Evolutionary conservation across 2,888 invertebrate genomes (phyloP), one percentile per base, ranked within the genome.

Genomic region (Eustalomyia histrio): DNA sequence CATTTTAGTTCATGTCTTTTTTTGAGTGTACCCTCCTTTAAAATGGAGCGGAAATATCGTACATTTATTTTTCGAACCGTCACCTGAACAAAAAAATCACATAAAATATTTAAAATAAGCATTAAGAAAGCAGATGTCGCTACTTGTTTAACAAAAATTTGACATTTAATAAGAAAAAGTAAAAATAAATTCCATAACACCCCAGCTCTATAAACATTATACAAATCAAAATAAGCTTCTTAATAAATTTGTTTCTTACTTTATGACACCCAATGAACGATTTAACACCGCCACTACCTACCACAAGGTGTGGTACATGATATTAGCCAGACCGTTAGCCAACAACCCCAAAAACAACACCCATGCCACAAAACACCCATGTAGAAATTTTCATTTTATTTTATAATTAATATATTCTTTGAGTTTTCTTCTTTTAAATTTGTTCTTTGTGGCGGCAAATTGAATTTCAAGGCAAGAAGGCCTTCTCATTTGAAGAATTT

Each of bases 271-370:
- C 64, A 47, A 47, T n/a, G 24, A 21, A 47, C 17, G n/a, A 21
- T 24, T 29, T 14, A 33, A 60, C n/a, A 58, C 16, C 57, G 9
- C 61, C 47, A 39, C 39, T 39, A 18, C 35, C 60, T 39, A 39
- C 60, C 39, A 16, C 60, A 60, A 60, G 60, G 60, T 60, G 60
- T 60, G 60, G 39, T 55, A 55, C 24, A 14, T 55, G 55, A 55
- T 55, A 24, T 55, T 55, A 18, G 39, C 35, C 39, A 18, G 60
- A 43, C 43, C 5, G 55, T 21, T 29, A 21, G 24, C 24, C 55
- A 55, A n/a, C 18, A 18, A 52, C 17, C 53, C 14, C 29, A 21
- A 55, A 55, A 29, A 52, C 14, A 16, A 29, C 12, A 55, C 24
- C 55, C 12, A 18, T 29, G n/a, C 24, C 29, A 16, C 29, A n/a